A percentile compares a stretch with the other conserved stretches of the same genome.
These are phyloP conservation scores for Tachina lurida DNA, from an alignment of 2,888 invertebrate species.

Conservation along the genomic window DNA sequence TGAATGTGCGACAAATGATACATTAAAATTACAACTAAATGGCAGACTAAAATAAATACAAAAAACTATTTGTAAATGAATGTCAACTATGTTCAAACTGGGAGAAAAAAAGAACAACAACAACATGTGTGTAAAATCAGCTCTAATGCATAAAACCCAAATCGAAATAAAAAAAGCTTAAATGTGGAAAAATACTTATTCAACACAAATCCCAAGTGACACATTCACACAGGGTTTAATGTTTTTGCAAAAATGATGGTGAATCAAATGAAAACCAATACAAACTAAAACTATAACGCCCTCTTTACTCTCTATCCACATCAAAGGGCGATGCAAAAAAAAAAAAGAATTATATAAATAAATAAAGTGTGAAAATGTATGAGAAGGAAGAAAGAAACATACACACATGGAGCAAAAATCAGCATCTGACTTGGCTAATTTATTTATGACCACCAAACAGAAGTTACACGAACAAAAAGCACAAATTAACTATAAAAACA, in stretches of 20 bases:
- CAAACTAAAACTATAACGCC: conserved; percentile 38
- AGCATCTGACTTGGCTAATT: conserved; percentile 70
- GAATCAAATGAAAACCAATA: conserved; percentile 48
- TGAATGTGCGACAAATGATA: neutral
- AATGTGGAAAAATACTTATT: conserved; percentile 65
- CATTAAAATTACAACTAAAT: conserved; percentile 52
- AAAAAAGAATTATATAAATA: neutral
- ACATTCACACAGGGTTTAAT: conserved; percentile 64
- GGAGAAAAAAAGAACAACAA: neutral
- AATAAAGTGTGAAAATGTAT: conserved; percentile 38
- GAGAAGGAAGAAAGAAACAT: conserved; percentile 29
- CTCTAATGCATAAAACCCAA: conserved; percentile 54
- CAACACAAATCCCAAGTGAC: conserved; percentile 68
- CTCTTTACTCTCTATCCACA: neutral
- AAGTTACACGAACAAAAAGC: conserved; percentile 59
- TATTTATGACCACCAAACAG: conserved; percentile 69
- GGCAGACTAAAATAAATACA: conserved; percentile 43
- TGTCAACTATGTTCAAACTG: conserved; percentile 43
- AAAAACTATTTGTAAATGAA: conserved; percentile 41
- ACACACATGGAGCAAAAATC: conserved; percentile 55
- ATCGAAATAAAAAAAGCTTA: conserved; percentile 53
- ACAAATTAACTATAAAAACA: conserved; percentile 72
- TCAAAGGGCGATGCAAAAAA: neutral
- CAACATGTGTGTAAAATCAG: conserved; percentile 3
- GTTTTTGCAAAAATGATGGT: conserved; percentile 47